These are phyloP conservation scores for Anthopleura xanthogrammica DNA, from an alignment of 92 coral and sea anemone species.

Conservation along the genomic window DNA sequence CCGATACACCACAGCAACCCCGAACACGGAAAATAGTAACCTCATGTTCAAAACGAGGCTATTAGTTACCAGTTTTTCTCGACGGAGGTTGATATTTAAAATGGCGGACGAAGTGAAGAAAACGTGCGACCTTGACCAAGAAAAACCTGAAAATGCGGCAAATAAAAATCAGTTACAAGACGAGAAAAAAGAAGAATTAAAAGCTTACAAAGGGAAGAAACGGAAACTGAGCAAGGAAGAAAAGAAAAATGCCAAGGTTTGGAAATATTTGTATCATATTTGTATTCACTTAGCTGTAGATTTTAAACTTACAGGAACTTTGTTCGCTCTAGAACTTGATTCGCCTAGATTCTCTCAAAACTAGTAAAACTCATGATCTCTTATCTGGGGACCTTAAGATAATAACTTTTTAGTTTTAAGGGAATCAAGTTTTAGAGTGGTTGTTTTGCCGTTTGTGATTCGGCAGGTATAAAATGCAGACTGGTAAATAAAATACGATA, in stretches of 20 bases:
- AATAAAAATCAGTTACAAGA: neutral
- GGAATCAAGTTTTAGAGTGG: too few species aligned
- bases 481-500: too few species aligned
- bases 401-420: too few species aligned
- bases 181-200: neutral
- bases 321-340: too few species aligned
- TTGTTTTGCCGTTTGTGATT: too few species aligned
- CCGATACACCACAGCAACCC: neutral
- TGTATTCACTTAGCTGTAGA: neutral
- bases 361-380: too few species aligned
- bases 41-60: neutral
- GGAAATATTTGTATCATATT: neutral
- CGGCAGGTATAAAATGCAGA: too few species aligned
- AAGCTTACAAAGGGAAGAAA: constrained; percentile 35
- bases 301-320: constrained; percentile 43
- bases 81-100: neutral
- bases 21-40: too few species aligned
- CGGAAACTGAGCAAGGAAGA: constrained; percentile 50
- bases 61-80: neutral
- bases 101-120: neutral
- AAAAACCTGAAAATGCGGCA: neutral
- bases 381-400: too few species aligned
- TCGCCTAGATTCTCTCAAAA: too few species aligned
- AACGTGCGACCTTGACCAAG: constrained; percentile 37
- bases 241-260: constrained; percentile 9